Conservation (phyloP, 2,888 invertebrate species). For the Acleris literana region DNA sequence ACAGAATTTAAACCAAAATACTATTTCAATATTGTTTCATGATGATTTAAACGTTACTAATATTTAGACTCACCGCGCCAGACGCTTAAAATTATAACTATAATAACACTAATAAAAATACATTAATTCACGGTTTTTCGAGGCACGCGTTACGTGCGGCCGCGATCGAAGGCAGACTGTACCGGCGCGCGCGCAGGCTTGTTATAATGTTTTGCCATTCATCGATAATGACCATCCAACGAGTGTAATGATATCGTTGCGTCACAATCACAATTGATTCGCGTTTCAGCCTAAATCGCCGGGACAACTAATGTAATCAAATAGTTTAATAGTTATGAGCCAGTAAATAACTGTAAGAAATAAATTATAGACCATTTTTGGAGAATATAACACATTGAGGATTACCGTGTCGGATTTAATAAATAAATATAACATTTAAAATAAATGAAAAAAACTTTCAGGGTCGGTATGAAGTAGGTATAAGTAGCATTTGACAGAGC, state of each 20-base stretch:
- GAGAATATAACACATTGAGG: too few relatives aligned
- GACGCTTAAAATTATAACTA: background rate
- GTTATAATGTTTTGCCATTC: constrained; percentile 17
- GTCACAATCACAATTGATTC: constrained; percentile 16
- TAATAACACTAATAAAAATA: background rate
- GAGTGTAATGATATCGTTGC: constrained; percentile 5
- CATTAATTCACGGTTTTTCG: background rate
- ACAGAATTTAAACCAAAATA: too few relatives aligned
- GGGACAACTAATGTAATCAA: background rate
- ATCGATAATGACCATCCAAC: constrained; percentile 19
- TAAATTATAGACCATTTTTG: too few relatives aligned
- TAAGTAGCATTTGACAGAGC: too few relatives aligned
- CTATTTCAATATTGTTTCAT: background rate
- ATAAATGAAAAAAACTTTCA: too few relatives aligned
- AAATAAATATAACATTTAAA: too few relatives aligned
- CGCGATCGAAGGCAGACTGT: constrained; percentile 14
- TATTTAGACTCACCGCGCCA: background rate
- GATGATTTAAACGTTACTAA: background rate
- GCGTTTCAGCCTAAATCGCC: constrained; percentile 11
- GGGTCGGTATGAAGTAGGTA: too few relatives aligned
- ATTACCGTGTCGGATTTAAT: too few relatives aligned
- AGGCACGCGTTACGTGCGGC: constrained; percentile 1
- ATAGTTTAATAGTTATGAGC: background rate
- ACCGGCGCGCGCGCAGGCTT: constrained; percentile 19
- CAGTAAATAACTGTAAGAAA: background rate